Evolutionary conservation across 2,113 vertebrate genomes (phyloP).

Genomic region (Cynopterus brachyotis): DNA sequence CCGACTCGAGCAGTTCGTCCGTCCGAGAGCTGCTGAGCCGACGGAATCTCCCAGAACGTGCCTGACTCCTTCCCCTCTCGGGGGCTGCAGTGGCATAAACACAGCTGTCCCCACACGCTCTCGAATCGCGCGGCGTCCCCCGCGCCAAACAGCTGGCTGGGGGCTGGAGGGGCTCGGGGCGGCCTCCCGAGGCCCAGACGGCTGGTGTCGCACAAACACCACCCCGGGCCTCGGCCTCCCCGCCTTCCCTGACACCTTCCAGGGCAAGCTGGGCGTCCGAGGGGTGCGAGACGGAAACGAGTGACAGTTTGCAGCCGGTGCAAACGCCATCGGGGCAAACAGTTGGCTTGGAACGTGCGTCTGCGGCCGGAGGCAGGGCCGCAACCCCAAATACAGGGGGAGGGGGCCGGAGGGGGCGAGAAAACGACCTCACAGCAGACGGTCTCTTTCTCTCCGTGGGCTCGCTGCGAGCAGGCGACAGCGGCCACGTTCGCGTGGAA

Average conservation of each 20-base stretch:
- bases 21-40: not conserved
- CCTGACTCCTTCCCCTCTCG: not conserved
- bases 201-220: not conserved
- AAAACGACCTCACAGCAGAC: slow-evolving; percentile 69
- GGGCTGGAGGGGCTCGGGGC: not conserved
- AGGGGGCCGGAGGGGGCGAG: not conserved
- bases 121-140: not conserved
- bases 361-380: slow-evolving; percentile 31
- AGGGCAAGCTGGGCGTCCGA: not conserved
- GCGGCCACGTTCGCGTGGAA: slow-evolving; percentile 38
- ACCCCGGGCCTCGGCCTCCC: not conserved
- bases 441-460: slow-evolving; percentile 38
- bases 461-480: slow-evolving; percentile 35
- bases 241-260: slow-evolving; percentile 65
- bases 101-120: not conserved
- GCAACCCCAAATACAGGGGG: not conserved
- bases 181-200: not conserved
- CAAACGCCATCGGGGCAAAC: slow-evolving; percentile 35
- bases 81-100: not conserved
- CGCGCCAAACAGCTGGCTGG: slow-evolving; percentile 18
- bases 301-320: slow-evolving; percentile 42
- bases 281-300: slow-evolving; percentile 54
- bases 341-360: slow-evolving; percentile 42
- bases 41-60: not conserved
- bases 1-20: not conserved